These are phyloP conservation scores for Listrodromus nycthemerus DNA, from an alignment of 2,888 invertebrate species.

Conservation along the genomic window DNA sequence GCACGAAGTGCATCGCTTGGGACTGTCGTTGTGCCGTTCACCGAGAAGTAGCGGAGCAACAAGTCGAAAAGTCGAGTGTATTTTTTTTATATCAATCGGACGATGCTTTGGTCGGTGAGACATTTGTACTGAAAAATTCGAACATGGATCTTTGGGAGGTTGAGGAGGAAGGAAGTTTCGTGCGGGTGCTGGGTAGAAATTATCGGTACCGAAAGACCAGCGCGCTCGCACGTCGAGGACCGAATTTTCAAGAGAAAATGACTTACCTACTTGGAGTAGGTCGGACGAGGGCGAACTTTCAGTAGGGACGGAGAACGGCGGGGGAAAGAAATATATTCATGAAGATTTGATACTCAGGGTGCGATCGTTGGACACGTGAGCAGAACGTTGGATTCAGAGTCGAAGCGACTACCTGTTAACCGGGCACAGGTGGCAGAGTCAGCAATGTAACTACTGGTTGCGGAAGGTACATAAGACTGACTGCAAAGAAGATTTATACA, in stretches of 20 bases:
- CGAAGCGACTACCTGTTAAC: constrained; percentile 54
- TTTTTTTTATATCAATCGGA: not conserved
- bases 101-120: not conserved
- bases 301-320: not conserved
- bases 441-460: not conserved
- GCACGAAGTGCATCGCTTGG: not conserved
- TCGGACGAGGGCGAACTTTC: not conserved
- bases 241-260: constrained; percentile 1
- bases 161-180: not conserved
- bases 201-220: constrained; percentile 9
- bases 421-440: constrained; percentile 23
- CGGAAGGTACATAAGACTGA: not conserved
- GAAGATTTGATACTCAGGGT: not conserved
- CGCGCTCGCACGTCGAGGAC: constrained; percentile 3
- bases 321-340: not conserved
- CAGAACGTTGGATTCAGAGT: constrained; percentile 12
- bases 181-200: not conserved
- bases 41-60: not conserved
- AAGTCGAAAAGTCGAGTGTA: not conserved
- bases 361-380: constrained; percentile 29
- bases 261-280: not conserved
- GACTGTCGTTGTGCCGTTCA: not conserved
- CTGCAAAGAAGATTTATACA: constrained; percentile 3
- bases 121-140: not conserved
- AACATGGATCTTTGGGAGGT: constrained; percentile 31